These are phyloP conservation scores for Flexamia atlantica DNA, from an alignment of 2,888 invertebrate species.

Conservation along the genomic window DNA sequence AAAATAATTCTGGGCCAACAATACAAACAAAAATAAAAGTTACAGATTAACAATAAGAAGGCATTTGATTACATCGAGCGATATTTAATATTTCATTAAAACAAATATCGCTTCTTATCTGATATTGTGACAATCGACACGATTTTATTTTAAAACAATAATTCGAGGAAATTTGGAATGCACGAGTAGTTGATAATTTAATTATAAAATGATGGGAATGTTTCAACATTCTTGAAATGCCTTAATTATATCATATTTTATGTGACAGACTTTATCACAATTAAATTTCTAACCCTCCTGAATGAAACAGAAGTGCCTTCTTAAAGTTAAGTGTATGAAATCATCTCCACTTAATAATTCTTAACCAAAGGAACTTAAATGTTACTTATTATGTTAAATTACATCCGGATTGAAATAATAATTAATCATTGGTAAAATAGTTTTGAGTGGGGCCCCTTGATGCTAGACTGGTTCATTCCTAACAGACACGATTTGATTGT, in stretches of 20 bases:
- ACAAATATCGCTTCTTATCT: too few relatives aligned
- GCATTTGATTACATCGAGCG: neutral
- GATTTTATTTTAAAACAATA: too few relatives aligned
- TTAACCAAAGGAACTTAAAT: slow-evolving; percentile 50
- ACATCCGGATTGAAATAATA: slow-evolving; percentile 31
- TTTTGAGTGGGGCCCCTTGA: slow-evolving; percentile 31
- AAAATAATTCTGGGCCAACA: slow-evolving; percentile 46
- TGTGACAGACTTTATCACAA: too few relatives aligned
- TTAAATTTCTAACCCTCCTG: too few relatives aligned
- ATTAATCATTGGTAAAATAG: slow-evolving; percentile 56
- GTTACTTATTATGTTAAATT: slow-evolving; percentile 44
- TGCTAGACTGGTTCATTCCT: neutral
- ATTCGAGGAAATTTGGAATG: too few relatives aligned
- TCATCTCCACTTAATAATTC: slow-evolving; percentile 28
- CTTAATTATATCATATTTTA: too few relatives aligned
- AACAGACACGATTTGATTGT: neutral
- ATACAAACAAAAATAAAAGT: slow-evolving; percentile 29
- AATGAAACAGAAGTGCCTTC: too few relatives aligned
- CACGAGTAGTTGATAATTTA: too few relatives aligned
- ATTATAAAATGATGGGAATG: too few relatives aligned
- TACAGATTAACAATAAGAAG: slow-evolving; percentile 48
- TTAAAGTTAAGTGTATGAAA: slow-evolving; percentile 33
- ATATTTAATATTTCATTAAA: too few relatives aligned
- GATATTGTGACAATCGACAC: too few relatives aligned
- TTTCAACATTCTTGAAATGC: too few relatives aligned